These are phyloP conservation scores for Mesoclemmys tuberculata DNA, from an alignment of 2,113 vertebrate species.

Conservation along the genomic window DNA sequence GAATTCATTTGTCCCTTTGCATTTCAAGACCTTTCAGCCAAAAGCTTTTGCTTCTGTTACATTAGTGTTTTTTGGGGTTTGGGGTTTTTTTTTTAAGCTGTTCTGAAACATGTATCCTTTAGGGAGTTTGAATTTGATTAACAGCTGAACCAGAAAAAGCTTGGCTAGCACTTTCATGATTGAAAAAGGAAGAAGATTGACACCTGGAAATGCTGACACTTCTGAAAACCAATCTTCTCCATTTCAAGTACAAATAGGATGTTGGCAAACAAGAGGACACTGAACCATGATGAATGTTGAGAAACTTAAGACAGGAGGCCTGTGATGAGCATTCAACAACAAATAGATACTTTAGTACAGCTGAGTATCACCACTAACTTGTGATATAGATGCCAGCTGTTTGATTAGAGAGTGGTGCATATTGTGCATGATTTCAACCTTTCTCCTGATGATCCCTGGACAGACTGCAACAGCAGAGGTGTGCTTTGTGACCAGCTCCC, in stretches of 20 bases:
- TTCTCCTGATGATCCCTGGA: neutral
- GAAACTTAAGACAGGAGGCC: constrained; percentile 17
- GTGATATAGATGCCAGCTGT: neutral
- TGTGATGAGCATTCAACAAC: constrained; percentile 12
- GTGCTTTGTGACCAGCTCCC: neutral
- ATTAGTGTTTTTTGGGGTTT: neutral
- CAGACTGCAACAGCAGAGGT: neutral
- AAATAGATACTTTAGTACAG: neutral
- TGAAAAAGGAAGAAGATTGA: constrained; percentile 47
- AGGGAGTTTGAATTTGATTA: constrained; percentile 15
- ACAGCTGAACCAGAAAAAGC: constrained; percentile 13
- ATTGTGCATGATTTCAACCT: neutral
- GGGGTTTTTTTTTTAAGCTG: neutral
- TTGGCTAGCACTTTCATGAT: neutral
- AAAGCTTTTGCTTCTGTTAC: neutral
- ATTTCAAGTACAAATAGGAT: constrained; percentile 17
- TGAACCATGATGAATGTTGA: constrained; percentile 39
- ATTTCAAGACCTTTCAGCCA: constrained; percentile 1
- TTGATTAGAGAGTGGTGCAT: neutral
- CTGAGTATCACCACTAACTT: neutral
- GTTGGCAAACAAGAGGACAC: constrained; percentile 14
- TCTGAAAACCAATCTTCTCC: constrained; percentile 38
- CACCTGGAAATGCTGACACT: constrained; percentile 61
- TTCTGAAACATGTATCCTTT: constrained; percentile 48
- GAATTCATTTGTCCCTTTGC: neutral